Evolutionary conservation across 2,888 invertebrate genomes (phyloP).

Genomic region (Megastigmus dorsalis): DNA sequence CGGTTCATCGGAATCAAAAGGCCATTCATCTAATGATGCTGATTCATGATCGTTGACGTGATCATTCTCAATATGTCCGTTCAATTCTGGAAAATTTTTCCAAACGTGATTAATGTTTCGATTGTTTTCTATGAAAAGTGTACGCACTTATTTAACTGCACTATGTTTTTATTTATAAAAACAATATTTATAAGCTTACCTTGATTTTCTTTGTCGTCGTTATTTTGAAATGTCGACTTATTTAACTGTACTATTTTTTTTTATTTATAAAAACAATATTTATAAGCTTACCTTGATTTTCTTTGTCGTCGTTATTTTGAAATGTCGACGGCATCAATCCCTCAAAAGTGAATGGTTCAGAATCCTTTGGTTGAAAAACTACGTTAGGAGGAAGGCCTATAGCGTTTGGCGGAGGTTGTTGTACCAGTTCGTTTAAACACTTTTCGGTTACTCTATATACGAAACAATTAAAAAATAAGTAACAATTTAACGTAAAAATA

Average conservation of each 20-base stretch:
- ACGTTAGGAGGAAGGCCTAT: slow-evolving; percentile 63
- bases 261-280: neutral
- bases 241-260: too few species aligned
- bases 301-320: slow-evolving; percentile 6
- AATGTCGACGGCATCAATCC: slow-evolving; percentile 39
- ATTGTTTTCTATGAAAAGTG: slow-evolving; percentile 32
- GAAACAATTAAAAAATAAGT: neutral
- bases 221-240: slow-evolving; percentile 1
- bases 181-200: slow-evolving; percentile 11
- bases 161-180: slow-evolving; percentile 33
- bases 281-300: slow-evolving; percentile 17
- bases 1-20: slow-evolving; percentile 8
- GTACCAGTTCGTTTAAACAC: slow-evolving; percentile 37
- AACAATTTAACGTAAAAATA: neutral
- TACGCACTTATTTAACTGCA: slow-evolving; percentile 16
- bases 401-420: neutral
- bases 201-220: slow-evolving; percentile 20
- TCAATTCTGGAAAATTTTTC: slow-evolving; percentile 21
- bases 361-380: slow-evolving; percentile 65
- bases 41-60: slow-evolving; percentile 23
- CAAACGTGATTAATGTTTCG: neutral
- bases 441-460: slow-evolving; percentile 29
- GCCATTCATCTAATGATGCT: slow-evolving; percentile 29
- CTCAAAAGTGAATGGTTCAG: slow-evolving; percentile 65
- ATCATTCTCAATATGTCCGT: slow-evolving; percentile 23